Conservation (phyloP, 2,113 vertebrate species). For the Neomonachus schauinslandi region DNA sequence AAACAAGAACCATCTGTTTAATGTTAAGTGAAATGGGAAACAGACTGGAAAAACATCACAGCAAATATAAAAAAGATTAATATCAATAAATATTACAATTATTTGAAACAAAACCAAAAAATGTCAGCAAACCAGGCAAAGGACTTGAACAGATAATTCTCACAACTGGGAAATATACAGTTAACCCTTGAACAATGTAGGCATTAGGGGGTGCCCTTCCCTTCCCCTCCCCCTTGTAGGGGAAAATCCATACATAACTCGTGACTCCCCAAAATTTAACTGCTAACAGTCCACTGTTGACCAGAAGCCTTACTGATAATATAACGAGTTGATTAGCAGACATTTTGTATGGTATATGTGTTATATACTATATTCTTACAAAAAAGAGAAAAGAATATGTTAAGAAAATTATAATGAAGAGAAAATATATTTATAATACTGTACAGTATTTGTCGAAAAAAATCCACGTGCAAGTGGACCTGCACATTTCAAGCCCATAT, state of each 20-base stretch:
- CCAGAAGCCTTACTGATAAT: not conserved
- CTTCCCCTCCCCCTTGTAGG: not conserved
- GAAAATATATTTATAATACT: not conserved
- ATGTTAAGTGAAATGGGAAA: slow-evolving; percentile 53
- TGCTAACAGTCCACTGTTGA: not conserved
- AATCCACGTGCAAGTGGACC: not conserved
- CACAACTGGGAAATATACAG: not conserved
- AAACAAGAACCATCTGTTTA: slow-evolving; percentile 26
- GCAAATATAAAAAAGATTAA: slow-evolving; percentile 35
- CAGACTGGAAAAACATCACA: not conserved
- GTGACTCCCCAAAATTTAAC: not conserved
- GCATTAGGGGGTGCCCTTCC: not conserved
- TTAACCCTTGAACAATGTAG: not conserved
- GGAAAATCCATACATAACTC: not conserved
- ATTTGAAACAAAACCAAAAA: slow-evolving; percentile 49
- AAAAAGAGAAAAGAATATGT: not conserved
- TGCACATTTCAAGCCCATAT: not conserved
- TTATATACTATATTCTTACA: not conserved
- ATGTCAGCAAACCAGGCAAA: not conserved
- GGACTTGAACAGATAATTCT: slow-evolving; percentile 16
- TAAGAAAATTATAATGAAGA: not conserved
- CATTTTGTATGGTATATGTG: not conserved
- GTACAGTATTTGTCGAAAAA: not conserved
- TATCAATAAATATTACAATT: not conserved
- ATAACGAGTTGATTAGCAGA: not conserved